These are phyloP conservation scores for Drosophila willistoni DNA, from an alignment of 1,140 invertebrate species.

Conservation along the genomic window DNA sequence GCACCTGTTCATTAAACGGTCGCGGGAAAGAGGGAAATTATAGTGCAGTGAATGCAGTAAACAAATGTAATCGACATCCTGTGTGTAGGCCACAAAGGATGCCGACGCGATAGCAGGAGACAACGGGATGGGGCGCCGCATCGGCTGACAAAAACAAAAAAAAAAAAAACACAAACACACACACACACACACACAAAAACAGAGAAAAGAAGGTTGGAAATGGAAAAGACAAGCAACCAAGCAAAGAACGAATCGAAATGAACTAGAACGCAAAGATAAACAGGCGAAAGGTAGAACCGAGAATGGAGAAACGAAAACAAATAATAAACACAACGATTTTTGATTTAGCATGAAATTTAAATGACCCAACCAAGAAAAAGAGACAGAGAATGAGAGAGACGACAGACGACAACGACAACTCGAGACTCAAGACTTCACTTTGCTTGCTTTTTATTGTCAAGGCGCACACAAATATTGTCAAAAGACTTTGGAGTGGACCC, in stretches of 20 bases:
- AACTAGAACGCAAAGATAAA: constrained; percentile 63
- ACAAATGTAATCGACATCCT: constrained; percentile 81
- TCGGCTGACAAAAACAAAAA: constrained; percentile 52
- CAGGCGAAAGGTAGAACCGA: constrained; percentile 32
- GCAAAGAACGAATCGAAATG: constrained; percentile 45
- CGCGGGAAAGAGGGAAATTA: constrained; percentile 60
- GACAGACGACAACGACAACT: constrained; percentile 12
- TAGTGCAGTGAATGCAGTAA: constrained; percentile 73
- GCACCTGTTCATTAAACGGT: constrained; percentile 77
- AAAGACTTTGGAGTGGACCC: constrained; percentile 61
- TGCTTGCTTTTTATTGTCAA: constrained; percentile 73
- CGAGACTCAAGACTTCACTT: constrained; percentile 65
- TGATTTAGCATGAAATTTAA: constrained; percentile 81
- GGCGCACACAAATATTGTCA: constrained; percentile 80
- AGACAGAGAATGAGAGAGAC: background rate
- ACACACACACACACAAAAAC: too few species aligned
- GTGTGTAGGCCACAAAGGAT: constrained; percentile 63
- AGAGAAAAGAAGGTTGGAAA: background rate
- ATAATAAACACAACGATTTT: constrained; percentile 79
- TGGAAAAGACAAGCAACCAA: background rate
- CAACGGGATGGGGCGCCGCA: constrained; percentile 31
- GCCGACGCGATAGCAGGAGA: constrained; percentile 44
- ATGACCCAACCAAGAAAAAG: constrained; percentile 51
- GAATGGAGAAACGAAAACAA: constrained; percentile 66
- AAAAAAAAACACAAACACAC: background rate